phyloP scores from a whole-genome alignment of 2,888 invertebrate genomes.

The Pristionchus exspectatus region DNA sequence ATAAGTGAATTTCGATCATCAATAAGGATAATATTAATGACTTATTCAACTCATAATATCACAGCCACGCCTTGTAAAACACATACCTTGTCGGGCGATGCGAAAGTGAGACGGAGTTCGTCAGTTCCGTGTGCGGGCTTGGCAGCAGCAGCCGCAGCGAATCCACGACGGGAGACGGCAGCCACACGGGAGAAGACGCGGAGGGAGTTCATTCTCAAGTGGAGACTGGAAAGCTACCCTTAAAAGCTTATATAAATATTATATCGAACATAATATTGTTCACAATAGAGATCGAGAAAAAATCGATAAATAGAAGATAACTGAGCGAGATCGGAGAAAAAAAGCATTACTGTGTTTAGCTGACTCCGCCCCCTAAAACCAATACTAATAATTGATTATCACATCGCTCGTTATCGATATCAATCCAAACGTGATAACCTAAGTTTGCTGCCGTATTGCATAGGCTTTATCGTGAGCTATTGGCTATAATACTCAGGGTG shows the following conservation, averaged over 20 bases:
- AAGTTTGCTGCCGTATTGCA: too few relatives aligned
- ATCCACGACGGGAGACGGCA: slow-evolving; percentile 63
- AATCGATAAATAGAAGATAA: not conserved
- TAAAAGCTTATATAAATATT: not conserved
- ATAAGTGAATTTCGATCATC: not conserved
- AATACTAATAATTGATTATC: too few relatives aligned
- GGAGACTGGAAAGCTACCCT: slow-evolving; percentile 37
- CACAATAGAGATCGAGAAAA: not conserved
- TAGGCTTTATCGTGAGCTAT: too few relatives aligned
- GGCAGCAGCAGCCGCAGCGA: slow-evolving; percentile 70
- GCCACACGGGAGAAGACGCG: slow-evolving; percentile 64
- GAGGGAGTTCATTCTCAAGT: slow-evolving; percentile 40
- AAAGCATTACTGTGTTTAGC: too few relatives aligned
- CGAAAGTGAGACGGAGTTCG: slow-evolving; percentile 74
- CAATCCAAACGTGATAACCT: too few relatives aligned
- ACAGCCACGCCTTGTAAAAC: not conserved
- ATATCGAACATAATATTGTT: not conserved
- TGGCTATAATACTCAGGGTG: too few relatives aligned
- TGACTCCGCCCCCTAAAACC: too few relatives aligned
- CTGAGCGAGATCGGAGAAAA: not conserved
- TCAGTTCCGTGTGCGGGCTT: slow-evolving; percentile 66
- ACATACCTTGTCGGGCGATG: slow-evolving; percentile 71
- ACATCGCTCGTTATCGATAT: too few relatives aligned
- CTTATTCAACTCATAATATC: not conserved
- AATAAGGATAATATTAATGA: not conserved